phyloP scores from a whole-genome alignment of 2,113 vertebrate species.

The Equus przewalskii region DNA sequence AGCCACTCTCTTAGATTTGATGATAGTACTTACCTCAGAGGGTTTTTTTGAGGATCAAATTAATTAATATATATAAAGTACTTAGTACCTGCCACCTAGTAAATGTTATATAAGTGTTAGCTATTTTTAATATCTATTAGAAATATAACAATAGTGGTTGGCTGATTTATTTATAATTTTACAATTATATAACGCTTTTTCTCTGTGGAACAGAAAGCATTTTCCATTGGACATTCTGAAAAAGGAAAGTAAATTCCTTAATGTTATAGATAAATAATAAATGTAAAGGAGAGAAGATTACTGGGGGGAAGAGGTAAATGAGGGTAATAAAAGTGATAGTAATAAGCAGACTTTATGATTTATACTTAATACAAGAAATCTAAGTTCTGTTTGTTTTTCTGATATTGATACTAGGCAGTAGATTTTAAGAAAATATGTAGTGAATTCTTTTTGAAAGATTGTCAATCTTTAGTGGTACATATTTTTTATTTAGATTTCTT shows the following conservation, averaged over 20 bases:
- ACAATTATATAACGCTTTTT: conserved; percentile 17
- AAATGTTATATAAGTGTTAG: conserved; percentile 14
- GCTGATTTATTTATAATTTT: conserved; percentile 49
- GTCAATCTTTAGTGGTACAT: not conserved
- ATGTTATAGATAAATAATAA: not conserved
- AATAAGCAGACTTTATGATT: not conserved
- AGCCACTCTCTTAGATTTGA: not conserved
- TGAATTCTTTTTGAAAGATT: not conserved
- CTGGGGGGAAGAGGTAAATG: not conserved
- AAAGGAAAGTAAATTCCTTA: conserved; percentile 39
- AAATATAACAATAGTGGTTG: not conserved
- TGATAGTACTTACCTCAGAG: not conserved
- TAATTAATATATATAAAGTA: not conserved
- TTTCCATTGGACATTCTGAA: not conserved
- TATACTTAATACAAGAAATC: not conserved
- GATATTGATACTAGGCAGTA: not conserved
- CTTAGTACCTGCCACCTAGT: not conserved
- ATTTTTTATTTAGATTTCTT: conserved; percentile 43
- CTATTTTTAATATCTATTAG: conserved; percentile 44
- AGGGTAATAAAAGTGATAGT: not conserved
- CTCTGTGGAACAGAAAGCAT: not conserved
- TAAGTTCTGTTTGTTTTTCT: conserved; percentile 4
- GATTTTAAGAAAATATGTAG: not conserved
- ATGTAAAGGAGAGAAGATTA: not conserved
- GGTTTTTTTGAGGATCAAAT: not conserved